Evolutionary conservation across 2,888 invertebrate species (phyloP).

Genomic region (Limenitis camilla): DNA sequence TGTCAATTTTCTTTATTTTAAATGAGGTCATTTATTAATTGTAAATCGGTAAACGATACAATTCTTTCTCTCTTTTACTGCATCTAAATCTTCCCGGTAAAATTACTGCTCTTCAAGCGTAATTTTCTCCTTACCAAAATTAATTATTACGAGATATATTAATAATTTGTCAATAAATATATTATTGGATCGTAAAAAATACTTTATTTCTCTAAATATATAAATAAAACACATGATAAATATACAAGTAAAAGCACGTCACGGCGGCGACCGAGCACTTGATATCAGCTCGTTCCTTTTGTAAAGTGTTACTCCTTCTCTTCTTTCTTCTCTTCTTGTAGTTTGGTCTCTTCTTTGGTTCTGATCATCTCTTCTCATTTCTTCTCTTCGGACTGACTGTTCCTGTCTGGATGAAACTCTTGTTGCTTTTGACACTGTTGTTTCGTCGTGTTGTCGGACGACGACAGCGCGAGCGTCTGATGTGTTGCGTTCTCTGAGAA

Average conservation of each 20-base stretch:
- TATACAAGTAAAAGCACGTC: slow-evolving; percentile 64
- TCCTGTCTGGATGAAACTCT: slow-evolving; percentile 38
- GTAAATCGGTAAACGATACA: no score
- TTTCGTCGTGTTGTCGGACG: slow-evolving; percentile 61
- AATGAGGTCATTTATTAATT: no score
- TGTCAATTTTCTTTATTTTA: no score
- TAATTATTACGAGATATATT: no score
- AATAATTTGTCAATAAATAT: no score
- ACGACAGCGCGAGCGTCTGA: slow-evolving; percentile 60
- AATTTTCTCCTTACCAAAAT: no score
- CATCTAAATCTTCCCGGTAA: no score
- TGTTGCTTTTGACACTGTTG: slow-evolving; percentile 73
- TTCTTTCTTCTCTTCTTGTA: slow-evolving; percentile 32
- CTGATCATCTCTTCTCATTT: slow-evolving; percentile 39
- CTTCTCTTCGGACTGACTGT: slow-evolving; percentile 8
- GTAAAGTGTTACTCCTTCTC: slow-evolving; percentile 75
- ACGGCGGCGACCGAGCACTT: slow-evolving; percentile 75
- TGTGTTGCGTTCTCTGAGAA: slow-evolving; percentile 67
- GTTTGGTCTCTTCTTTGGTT: slow-evolving; percentile 58
- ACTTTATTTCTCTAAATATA: slow-evolving; percentile 22
- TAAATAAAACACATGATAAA: slow-evolving; percentile 46
- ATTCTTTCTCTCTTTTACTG: no score
- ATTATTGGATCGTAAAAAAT: slow-evolving; percentile 22
- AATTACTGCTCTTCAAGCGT: no score
- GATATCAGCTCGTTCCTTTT: slow-evolving; percentile 88